These are phyloP conservation scores for Tuta absoluta DNA, from an alignment of 2,888 invertebrate genomes.

Conservation along the genomic window DNA sequence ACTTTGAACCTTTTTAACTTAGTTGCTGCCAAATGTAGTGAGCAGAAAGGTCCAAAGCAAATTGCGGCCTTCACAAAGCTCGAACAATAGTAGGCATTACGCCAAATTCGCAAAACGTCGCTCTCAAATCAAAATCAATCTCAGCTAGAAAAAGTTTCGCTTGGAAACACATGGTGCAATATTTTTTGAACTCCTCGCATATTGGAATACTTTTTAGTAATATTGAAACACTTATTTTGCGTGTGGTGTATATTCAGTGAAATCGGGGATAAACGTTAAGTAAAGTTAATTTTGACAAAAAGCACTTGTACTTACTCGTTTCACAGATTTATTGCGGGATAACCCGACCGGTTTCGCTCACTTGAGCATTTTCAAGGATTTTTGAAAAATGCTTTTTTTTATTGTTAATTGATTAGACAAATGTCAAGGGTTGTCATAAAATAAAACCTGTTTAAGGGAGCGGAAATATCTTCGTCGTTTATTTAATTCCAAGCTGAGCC, in stretches of 20 bases:
- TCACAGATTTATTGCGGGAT: too few species aligned
- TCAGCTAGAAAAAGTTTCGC: slow-evolving; percentile 24
- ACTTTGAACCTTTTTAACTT: slow-evolving; percentile 7
- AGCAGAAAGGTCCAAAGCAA: slow-evolving; percentile 17
- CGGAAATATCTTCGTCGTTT: neutral
- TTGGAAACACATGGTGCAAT: slow-evolving; percentile 20
- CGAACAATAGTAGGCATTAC: slow-evolving; percentile 29
- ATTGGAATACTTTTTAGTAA: slow-evolving; percentile 5
- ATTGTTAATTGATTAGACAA: too few species aligned
- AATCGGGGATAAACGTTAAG: too few species aligned
- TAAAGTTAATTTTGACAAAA: too few species aligned
- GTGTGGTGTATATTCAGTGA: neutral
- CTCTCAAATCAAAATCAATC: slow-evolving; percentile 31
- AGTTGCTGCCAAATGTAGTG: neutral
- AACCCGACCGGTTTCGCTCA: too few species aligned
- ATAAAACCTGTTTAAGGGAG: too few species aligned
- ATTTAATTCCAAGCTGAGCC: neutral
- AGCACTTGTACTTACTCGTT: too few species aligned
- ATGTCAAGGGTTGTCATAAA: too few species aligned
- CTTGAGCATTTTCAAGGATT: too few species aligned
- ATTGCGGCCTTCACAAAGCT: slow-evolving; percentile 25
- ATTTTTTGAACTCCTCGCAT: slow-evolving; percentile 14
- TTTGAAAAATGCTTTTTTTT: too few species aligned
- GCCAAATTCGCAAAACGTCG: slow-evolving; percentile 28
- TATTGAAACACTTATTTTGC: neutral